Evolutionary conservation across 2,113 vertebrate genomes (phyloP).

Genomic region (Spermophilus dauricus): DNA sequence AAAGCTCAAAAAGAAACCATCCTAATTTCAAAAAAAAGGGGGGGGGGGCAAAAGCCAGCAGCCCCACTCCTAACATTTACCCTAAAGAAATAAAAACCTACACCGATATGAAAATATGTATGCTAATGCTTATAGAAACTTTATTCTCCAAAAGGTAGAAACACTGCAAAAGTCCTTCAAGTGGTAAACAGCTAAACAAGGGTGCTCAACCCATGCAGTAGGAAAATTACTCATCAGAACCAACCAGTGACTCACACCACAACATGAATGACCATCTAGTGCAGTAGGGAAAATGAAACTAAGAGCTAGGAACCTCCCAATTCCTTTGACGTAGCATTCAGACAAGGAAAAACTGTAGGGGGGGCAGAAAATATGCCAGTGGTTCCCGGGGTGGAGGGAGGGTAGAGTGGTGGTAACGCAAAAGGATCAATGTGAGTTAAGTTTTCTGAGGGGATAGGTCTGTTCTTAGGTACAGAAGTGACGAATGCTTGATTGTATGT

Average conservation of each 20-base stretch:
- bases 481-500: background rate
- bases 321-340: background rate
- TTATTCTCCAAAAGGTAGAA: background rate
- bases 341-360: background rate
- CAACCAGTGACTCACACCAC: background rate
- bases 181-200: background rate
- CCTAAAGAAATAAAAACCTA: slow-evolving; percentile 10
- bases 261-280: background rate
- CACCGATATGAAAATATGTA: background rate
- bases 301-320: background rate
- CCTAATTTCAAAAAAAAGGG: background rate
- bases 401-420: background rate
- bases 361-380: background rate
- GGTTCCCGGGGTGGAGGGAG: background rate
- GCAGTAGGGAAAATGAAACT: background rate
- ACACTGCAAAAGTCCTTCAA: background rate
- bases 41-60: background rate
- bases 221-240: background rate
- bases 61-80: background rate
- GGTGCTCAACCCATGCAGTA: background rate
- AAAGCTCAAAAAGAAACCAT: background rate
- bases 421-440: background rate
- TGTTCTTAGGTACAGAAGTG: background rate
- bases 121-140: background rate
- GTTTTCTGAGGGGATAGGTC: background rate